Percentiles rank a stretch among this genome's conserved stretches.
Conservation (phyloP, 30 jellyfish, hydroid and myxozoan genomes). For the Chrysaora quinquecirrha region DNA sequence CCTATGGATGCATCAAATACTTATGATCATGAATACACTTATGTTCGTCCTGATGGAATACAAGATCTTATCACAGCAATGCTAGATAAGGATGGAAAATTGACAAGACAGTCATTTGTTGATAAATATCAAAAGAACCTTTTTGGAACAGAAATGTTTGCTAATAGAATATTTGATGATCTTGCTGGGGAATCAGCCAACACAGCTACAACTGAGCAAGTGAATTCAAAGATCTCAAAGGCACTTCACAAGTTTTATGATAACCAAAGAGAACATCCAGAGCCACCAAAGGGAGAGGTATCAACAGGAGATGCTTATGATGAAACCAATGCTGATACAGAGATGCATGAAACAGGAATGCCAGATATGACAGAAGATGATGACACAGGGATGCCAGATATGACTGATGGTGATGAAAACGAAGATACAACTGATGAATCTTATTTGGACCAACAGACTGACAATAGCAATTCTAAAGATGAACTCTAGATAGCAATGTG, state of each 20-base stretch:
- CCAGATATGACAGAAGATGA: conserved; percentile 53
- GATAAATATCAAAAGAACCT: conserved; percentile 13
- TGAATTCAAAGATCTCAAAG: background rate
- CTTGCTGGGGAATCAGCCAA: conserved; percentile 51
- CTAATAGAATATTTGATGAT: conserved; percentile 25
- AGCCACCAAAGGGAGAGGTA: conserved; percentile 56
- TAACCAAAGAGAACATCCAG: conserved; percentile 39
- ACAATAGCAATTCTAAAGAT: too few relatives aligned
- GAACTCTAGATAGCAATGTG: too few relatives aligned
- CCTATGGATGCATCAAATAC: conserved; percentile 73
- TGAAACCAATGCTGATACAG: conserved; percentile 31
- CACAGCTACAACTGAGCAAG: conserved; percentile 11
- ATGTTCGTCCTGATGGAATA: conserved; percentile 40
- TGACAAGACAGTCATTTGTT: conserved; percentile 23
- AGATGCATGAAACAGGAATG: conserved; percentile 53
- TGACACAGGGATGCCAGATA: too few relatives aligned
- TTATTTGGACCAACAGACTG: too few relatives aligned
- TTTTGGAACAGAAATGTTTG: conserved; percentile 65
- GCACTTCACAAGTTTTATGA: conserved; percentile 42
- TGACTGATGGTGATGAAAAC: too few relatives aligned
- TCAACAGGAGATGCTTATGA: conserved; percentile 65
- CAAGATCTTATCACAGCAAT: conserved; percentile 1
- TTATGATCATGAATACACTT: conserved; percentile 68
- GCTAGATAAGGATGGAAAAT: conserved; percentile 7
- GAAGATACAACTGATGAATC: too few relatives aligned